Evolutionary conservation across 2,113 vertebrate genomes (phyloP).

Genomic region (Carassius gibelio): DNA sequence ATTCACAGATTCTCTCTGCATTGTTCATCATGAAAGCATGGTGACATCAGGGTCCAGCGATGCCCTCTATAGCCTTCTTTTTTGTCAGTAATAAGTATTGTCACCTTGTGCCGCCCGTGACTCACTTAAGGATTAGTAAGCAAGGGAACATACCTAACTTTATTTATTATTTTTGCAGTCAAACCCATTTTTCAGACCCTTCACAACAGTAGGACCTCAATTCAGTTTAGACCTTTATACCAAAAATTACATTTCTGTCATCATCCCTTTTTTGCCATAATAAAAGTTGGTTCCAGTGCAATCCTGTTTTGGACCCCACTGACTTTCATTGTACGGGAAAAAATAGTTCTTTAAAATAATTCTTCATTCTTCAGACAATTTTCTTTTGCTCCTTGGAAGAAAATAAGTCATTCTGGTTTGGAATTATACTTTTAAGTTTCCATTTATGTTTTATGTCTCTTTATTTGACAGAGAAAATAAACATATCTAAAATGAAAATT

Average conservation of each 20-base stretch:
- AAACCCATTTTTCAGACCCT: background rate
- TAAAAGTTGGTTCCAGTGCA: background rate
- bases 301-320: background rate
- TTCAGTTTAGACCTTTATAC: background rate
- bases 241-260: background rate
- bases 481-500: background rate
- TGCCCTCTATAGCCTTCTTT: background rate
- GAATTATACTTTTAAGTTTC: background rate
- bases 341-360: background rate
- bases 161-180: background rate
- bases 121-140: background rate
- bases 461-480: background rate
- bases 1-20: conserved; percentile 28
- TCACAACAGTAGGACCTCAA: background rate
- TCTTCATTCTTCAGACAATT: background rate
- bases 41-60: background rate
- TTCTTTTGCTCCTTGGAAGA: background rate
- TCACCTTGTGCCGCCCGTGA: background rate
- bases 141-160: background rate
- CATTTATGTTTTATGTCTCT: background rate
- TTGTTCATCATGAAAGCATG: conserved; percentile 8
- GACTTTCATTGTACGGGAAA: background rate
- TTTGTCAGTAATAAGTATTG: background rate
- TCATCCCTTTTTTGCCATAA: background rate
- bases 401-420: background rate